Conservation (phyloP, 2,888 invertebrate species). For the Diachrysia chrysitis region DNA sequence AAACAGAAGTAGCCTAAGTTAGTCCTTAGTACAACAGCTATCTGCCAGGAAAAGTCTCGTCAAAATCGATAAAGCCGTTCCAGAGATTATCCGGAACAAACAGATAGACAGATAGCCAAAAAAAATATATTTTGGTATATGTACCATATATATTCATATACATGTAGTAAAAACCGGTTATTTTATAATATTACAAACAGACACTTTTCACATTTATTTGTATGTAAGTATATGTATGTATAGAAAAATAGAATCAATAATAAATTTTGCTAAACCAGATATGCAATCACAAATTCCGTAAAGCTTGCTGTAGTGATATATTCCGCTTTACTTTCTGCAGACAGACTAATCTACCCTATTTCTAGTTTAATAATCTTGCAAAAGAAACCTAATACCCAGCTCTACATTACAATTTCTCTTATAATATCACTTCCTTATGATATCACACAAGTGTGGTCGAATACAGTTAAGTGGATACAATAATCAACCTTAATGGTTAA, state of each 20-base stretch:
- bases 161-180: no score
- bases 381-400: conserved; percentile 25
- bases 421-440: conserved; percentile 17
- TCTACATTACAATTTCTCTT: conserved; percentile 13
- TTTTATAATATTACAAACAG: no score
- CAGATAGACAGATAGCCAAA: no score
- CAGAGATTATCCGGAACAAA: no score
- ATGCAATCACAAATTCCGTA: not conserved
- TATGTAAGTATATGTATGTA: no score
- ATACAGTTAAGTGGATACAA: not conserved
- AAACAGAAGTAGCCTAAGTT: no score
- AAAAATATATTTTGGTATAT: no score
- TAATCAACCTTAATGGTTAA: not conserved
- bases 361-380: not conserved
- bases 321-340: not conserved
- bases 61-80: no score
- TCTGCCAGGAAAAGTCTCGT: no score
- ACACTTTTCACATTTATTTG: no score
- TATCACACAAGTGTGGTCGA: not conserved
- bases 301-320: not conserved
- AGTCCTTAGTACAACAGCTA: no score
- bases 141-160: no score
- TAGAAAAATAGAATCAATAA: not conserved
- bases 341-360: not conserved
- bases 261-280: not conserved